A percentile compares a stretch with the other conserved stretches of the same genome.
phyloP scores from a whole-genome alignment of 2,888 invertebrate genomes.

The Ptilodon capucinus region DNA sequence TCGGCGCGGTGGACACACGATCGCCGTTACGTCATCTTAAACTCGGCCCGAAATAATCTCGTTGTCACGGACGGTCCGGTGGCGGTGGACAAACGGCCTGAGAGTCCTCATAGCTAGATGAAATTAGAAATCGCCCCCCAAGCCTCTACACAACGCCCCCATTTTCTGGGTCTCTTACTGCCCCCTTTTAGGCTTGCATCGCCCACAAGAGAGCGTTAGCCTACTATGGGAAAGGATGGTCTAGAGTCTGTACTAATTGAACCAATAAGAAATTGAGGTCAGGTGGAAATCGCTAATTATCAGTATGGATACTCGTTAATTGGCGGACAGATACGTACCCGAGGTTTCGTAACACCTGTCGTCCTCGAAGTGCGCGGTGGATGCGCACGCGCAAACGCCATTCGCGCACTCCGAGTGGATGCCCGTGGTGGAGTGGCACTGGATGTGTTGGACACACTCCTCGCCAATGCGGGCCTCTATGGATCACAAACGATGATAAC shows the following conservation, averaged over 20 bases:
- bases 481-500: constrained; percentile 15
- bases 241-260: not conserved
- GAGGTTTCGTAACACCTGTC: constrained; percentile 73
- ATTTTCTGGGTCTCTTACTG: too few relatives aligned
- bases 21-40: too few relatives aligned
- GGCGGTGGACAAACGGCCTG: too few relatives aligned
- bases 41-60: too few relatives aligned
- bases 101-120: too few relatives aligned
- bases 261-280: not conserved
- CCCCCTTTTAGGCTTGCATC: too few relatives aligned
- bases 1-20: too few relatives aligned
- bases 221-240: too few relatives aligned
- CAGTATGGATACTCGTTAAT: not conserved
- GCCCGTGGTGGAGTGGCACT: constrained; percentile 73
- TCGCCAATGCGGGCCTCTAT: constrained; percentile 72
- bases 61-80: too few relatives aligned
- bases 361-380: constrained; percentile 65
- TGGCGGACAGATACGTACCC: constrained; percentile 43
- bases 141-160: too few relatives aligned
- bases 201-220: too few relatives aligned
- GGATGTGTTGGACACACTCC: constrained; percentile 68
- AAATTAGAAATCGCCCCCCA: too few relatives aligned
- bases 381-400: constrained; percentile 61
- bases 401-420: constrained; percentile 66
- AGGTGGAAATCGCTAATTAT: not conserved